A percentile compares a stretch with the other conserved stretches of the same genome.
Conservation (phyloP, 2,797 vertebrate species). For the Acanthurus tractus region DNA sequence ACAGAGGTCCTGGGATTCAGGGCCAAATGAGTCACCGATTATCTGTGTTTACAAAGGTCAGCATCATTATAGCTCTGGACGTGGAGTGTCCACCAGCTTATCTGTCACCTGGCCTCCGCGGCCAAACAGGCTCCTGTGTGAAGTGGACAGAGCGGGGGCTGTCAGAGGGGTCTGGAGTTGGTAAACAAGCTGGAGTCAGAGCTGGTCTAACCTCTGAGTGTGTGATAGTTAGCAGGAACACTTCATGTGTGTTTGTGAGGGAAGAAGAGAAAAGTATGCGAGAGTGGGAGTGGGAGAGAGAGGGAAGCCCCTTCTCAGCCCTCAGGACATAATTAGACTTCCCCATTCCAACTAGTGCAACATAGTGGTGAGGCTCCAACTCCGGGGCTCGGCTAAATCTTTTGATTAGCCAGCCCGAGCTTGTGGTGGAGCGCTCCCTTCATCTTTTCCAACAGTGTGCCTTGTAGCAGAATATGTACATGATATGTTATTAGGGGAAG, state of each 20-base stretch:
- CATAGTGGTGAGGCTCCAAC: constrained; percentile 42
- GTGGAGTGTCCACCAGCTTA: constrained; percentile 68
- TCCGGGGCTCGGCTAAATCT: constrained; percentile 59
- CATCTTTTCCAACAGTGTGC: constrained; percentile 22
- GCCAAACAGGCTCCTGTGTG: constrained; percentile 67
- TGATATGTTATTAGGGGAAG: constrained; percentile 41
- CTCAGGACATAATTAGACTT: constrained; percentile 68
- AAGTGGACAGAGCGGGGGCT: constrained; percentile 48
- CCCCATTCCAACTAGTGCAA: constrained; percentile 33
- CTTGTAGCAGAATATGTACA: constrained; percentile 51
- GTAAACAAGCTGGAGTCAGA: constrained; percentile 66
- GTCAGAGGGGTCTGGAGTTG: constrained; percentile 46
- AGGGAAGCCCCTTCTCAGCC: constrained; percentile 51
- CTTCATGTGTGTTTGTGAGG: constrained; percentile 22
- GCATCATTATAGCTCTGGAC: constrained; percentile 32
- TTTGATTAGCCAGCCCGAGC: constrained; percentile 63
- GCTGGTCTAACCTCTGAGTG: constrained; percentile 36
- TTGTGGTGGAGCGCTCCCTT: constrained; percentile 37
- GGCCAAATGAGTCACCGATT: constrained; percentile 73
- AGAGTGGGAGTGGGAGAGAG: constrained; percentile 26
- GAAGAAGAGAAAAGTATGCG: constrained; percentile 6
- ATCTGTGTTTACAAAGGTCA: constrained; percentile 81
- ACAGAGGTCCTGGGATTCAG: constrained; percentile 65
- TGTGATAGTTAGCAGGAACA: constrained; percentile 53
- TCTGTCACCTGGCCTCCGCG: constrained; percentile 68